Percentiles rank a stretch among this genome's conserved stretches.
phyloP scores from a whole-genome alignment of 2,888 invertebrate genomes.

The Pristionchus japonicus region DNA sequence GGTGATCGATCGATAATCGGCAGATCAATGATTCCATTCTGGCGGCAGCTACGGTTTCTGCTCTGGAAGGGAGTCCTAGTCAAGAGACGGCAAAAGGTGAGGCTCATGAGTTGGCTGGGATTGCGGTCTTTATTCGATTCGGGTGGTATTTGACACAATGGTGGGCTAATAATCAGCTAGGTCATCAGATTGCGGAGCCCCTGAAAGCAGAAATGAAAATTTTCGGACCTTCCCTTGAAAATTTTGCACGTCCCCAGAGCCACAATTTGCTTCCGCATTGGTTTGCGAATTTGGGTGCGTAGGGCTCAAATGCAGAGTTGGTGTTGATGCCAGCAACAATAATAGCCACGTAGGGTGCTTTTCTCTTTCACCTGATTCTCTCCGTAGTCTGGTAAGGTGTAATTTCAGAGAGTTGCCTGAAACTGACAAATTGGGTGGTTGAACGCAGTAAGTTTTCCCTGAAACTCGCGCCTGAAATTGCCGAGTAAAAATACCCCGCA shows the following conservation, averaged over 20 bases:
- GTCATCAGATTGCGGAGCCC: no score
- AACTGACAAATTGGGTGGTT: background rate
- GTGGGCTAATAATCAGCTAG: no score
- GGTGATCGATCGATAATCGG: conserved; percentile 27
- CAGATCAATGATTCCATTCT: conserved; percentile 65
- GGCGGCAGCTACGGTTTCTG: conserved; percentile 75
- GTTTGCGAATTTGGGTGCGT: no score
- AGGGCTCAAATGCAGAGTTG: no score
- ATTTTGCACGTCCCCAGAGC: no score
- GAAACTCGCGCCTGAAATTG: conserved; percentile 18
- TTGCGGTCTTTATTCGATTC: no score
- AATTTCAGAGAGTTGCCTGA: background rate
- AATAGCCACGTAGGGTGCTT: background rate
- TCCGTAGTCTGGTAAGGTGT: background rate
- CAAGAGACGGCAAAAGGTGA: conserved; percentile 76
- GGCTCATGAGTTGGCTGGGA: no score
- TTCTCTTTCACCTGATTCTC: background rate
- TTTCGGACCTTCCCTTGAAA: no score
- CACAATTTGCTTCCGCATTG: no score
- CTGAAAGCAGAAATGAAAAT: no score
- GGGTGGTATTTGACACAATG: no score
- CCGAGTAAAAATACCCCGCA: background rate
- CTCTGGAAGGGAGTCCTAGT: conserved; percentile 77
- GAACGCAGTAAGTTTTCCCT: background rate
- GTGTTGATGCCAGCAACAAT: no score